Base-by-base conservation (phyloP, 1,140 invertebrate species). In the Carposina sasakii region DNA sequence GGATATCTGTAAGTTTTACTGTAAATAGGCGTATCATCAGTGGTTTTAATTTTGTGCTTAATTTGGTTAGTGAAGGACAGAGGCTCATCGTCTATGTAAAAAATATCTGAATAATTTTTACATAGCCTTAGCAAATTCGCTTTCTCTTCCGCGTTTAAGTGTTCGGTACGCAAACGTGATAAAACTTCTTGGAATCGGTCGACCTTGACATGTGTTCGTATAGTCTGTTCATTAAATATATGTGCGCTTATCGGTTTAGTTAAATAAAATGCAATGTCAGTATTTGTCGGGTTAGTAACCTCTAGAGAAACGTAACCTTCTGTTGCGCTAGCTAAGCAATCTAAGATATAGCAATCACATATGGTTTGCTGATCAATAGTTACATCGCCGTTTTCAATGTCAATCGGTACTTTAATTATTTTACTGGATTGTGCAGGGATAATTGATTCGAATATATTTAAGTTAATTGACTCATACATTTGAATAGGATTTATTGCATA, bases 1-100 rank as follows among this genome's bases (percentile, higher is more conserved):
- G 62, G 57, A 34, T 63, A 61, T 21, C 58, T 33, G 50, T 62
- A 64, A 16, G 47, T 50, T 50, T 60, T 57, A 21, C 36, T 48
- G 26, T 55, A 20, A 1, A 67, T 53, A 2, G 53, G 56, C 0
- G 26, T 3, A 0, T 56, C 49, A 52, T 65, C 48, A 12, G 36
- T 55, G 1, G 55, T 59, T 12, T 24, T 13, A 15, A 63, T 60
- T 42, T 52, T 30, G 40, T 59, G 55, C 24, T 55, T 41, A 19
- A 63, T 33, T 47, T 46, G 34, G 24, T 48, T 57, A 22, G 48
- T 51, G 21, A 47, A 53, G 12, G 43, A 40, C 8, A 53, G 28
- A n/a, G 22, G 24, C 9, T 53, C 44, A 13, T 33, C 44, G 6
- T 47, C 44, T 24, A 36, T 15, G 26, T 47, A 47, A 47, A 47